Base-by-base conservation (phyloP, 2,113 vertebrate genomes). In the Sitta europaea region DNA sequence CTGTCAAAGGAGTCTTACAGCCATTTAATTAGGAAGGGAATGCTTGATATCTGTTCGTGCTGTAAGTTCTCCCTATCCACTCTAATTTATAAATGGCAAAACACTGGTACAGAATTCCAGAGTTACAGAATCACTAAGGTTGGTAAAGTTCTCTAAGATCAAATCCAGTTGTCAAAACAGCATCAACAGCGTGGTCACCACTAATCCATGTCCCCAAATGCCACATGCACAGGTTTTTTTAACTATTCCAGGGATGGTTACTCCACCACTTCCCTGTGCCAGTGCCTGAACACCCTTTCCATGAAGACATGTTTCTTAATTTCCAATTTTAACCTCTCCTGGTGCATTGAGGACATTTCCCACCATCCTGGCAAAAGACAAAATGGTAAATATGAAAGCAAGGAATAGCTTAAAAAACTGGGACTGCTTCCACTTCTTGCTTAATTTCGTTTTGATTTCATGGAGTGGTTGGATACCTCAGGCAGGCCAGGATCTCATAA, bases 351-450 rank as follows among this genome's bases (percentile, higher is more conserved):
- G 65, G 35, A 29, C 53, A 40, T 40, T 68, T 70, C 9, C 35
- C 3, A 47, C 58, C 15, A 23, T 50, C 24, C 29, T 50, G 43
- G 43, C 11, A 33, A 47, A 57, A 0, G 0, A 11, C 5, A 67
- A 33, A 50, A 12, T 40, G 24, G 53, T n/a, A 33, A 67, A 36
- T 63, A 31, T 23, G 21, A 55, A 55, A 74, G 5, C 27, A 35
- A 38, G 17, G 38, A 78, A 19, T 4, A 21, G 8, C 14, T 88
- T 43, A 24, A n/a, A 48, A n/a, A 42, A 45, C 22, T 14, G 35
- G 14, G 20, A 18, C n/a, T 63, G 33, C 24, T 88, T 63, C 75
- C 43, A 63, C 23, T 27, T 58, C 13, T 36, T 81, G 13, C 8
- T 43, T 3, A 9, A 10, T 36, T 86, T 84, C 28, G 11, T 67